A percentile compares a stretch with the other conserved stretches of the same genome.
These are phyloP conservation scores for Anoplolepis gracilipes DNA, from an alignment of 1,140 invertebrate genomes.

Conservation along the genomic window DNA sequence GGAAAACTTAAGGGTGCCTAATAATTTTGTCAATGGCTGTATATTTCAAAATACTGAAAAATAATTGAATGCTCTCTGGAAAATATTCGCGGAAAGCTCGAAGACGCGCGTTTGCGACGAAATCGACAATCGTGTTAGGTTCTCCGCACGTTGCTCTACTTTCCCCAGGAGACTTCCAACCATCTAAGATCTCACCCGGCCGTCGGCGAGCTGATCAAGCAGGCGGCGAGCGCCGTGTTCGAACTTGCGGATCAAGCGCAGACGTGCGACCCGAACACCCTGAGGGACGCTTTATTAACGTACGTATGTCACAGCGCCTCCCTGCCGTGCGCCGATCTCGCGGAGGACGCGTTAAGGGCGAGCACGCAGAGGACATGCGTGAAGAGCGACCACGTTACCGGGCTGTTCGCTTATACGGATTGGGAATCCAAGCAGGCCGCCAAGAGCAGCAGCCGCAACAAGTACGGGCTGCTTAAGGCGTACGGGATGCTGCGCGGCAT, in stretches of 20 bases:
- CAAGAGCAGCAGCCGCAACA: slow-evolving; percentile 88
- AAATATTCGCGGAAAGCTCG: background rate
- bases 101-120: background rate
- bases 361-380: slow-evolving; percentile 86
- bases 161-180: slow-evolving; percentile 83
- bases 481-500: slow-evolving; percentile 93
- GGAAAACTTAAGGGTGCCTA: too few species aligned
- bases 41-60: too few species aligned
- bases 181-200: slow-evolving; percentile 89
- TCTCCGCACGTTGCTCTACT: slow-evolving; percentile 31
- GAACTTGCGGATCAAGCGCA: slow-evolving; percentile 88
- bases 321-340: slow-evolving; percentile 89
- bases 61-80: background rate
- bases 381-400: slow-evolving; percentile 90
- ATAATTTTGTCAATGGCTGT: too few species aligned
- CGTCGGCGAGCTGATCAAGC: slow-evolving; percentile 89
- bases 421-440: slow-evolving; percentile 90
- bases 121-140: background rate
- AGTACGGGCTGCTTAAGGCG: slow-evolving; percentile 89
- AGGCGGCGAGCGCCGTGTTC: slow-evolving; percentile 88
- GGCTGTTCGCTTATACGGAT: slow-evolving; percentile 91
- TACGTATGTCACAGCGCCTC: slow-evolving; percentile 93
- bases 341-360: too few species aligned
- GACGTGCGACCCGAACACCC: slow-evolving; percentile 88
- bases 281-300: slow-evolving; percentile 93